Conservation (phyloP, 2,113 vertebrate genomes). For the Pristiophorus japonicus region DNA sequence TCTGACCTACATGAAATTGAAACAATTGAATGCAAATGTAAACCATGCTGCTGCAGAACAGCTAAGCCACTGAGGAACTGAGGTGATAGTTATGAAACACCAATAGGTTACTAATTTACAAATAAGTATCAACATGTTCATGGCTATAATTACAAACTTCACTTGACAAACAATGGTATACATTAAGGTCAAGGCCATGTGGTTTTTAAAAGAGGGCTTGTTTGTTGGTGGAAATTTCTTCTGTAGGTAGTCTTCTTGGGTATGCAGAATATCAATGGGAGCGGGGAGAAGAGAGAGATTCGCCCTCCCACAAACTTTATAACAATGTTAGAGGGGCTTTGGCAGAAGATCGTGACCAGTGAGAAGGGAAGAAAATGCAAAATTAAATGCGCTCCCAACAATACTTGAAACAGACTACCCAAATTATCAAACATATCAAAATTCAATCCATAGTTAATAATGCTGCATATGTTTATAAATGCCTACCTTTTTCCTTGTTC, state of each 20-base stretch:
- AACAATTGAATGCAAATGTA: slow-evolving; percentile 29
- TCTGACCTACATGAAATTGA: slow-evolving; percentile 68
- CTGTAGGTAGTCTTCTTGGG: not conserved
- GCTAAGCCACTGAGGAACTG: not conserved
- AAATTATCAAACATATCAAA: not conserved
- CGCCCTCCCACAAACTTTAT: not conserved
- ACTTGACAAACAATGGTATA: not conserved
- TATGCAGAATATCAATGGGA: not conserved
- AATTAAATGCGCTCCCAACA: not conserved
- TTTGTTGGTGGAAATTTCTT: not conserved
- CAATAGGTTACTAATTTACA: not conserved
- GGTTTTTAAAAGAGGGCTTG: not conserved
- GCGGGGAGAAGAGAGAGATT: not conserved
- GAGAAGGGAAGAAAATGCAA: not conserved
- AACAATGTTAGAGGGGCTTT: not conserved
- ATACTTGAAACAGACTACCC: too few species aligned
- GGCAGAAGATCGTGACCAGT: too few species aligned
- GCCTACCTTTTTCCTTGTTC: slow-evolving; percentile 70
- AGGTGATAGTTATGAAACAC: not conserved
- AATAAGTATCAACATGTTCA: not conserved
- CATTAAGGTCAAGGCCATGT: not conserved
- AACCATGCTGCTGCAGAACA: not conserved
- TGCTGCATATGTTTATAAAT: not conserved
- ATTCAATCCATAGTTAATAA: not conserved
- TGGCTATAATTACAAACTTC: not conserved